A percentile compares a stretch with the other conserved stretches of the same genome.
Conservation (phyloP, 2,113 vertebrate species). For the Phrynosoma blainvillii region DNA sequence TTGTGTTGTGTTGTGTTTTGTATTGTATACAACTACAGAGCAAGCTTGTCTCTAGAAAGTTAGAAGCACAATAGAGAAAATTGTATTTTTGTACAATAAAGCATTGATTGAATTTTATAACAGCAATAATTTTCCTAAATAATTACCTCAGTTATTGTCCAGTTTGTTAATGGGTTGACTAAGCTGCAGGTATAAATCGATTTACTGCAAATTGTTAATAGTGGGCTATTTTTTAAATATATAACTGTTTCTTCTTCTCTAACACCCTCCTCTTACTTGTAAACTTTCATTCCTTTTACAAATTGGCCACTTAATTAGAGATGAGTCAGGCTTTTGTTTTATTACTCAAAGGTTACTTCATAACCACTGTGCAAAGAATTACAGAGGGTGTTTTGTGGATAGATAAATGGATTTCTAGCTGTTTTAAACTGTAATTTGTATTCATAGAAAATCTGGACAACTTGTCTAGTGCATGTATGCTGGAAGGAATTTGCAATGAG, state of each 20-base stretch:
- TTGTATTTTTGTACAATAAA: constrained; percentile 41
- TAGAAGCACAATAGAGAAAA: constrained; percentile 35
- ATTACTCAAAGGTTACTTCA: constrained; percentile 36
- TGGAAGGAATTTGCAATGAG: not conserved
- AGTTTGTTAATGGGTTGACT: constrained; percentile 50
- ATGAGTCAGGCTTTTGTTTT: constrained; percentile 56
- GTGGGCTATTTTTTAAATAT: constrained; percentile 51
- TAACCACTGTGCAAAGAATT: constrained; percentile 11
- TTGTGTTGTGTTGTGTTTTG: not conserved
- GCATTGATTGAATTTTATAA: constrained; percentile 47
- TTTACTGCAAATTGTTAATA: constrained; percentile 50
- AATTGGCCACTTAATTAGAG: constrained; percentile 56
- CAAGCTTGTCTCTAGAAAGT: not conserved
- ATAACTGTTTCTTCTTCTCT: constrained; percentile 38
- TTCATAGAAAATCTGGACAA: not conserved
- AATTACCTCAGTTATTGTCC: constrained; percentile 51
- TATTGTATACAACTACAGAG: not conserved
- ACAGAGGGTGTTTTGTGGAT: not conserved
- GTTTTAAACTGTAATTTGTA: constrained; percentile 2
- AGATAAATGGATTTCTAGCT: not conserved
- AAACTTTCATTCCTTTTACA: constrained; percentile 60
- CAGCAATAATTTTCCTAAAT: constrained; percentile 51
- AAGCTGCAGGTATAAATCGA: constrained; percentile 33
- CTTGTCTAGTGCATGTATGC: not conserved
- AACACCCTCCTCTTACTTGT: not conserved